Evolutionary conservation across 1,140 invertebrate species (phyloP), one percentile per base, ranked within the genome.

Genomic region (Prorops nasuta): DNA sequence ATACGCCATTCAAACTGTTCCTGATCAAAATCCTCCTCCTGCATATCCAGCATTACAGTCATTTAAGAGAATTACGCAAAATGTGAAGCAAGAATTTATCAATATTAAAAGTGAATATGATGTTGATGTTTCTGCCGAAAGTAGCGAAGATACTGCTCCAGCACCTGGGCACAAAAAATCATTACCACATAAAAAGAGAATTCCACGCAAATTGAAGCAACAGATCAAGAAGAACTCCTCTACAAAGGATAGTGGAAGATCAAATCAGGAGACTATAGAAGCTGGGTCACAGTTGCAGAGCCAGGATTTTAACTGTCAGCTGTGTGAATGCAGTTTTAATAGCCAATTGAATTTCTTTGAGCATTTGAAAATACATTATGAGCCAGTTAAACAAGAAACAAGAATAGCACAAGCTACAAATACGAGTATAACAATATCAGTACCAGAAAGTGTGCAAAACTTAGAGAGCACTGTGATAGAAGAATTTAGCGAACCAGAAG

Each of bases 401-500:
- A 59, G 64, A 67, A 52, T 75, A 71, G 61, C 66, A 41, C 65
- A 77, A 64, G 56, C 67, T 52, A 66, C 70, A 44, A 66, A 70
- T 51, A 73, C 58, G 3, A 66, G 56, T 56, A 66, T 69, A 8
- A 65, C 67, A 0, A 70, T 73, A 57, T 68, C 56, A 39, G 54
- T 67, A 7, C 15, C 63, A 15, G 60, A 66, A 61, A 49, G 67
- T 51, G 54, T 64, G 10, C 66, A 67, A 40, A 61, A 8, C 44
- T 39, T 69, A 60, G 54, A 72, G 56, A 68, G 60, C 49, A 53
- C 56, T 40, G 77, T 71, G 12, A 75, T 80, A 6, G 79, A 82
- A 55, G 89, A 90, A 66, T 90, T 91, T 64, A 90, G 87, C 48
- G 89, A 91, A 58, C 83, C 88, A 0, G 89, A 91, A 71, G 89